Conservation (phyloP, 2,888 invertebrate genomes). For the Gasteruption jaculator region DNA sequence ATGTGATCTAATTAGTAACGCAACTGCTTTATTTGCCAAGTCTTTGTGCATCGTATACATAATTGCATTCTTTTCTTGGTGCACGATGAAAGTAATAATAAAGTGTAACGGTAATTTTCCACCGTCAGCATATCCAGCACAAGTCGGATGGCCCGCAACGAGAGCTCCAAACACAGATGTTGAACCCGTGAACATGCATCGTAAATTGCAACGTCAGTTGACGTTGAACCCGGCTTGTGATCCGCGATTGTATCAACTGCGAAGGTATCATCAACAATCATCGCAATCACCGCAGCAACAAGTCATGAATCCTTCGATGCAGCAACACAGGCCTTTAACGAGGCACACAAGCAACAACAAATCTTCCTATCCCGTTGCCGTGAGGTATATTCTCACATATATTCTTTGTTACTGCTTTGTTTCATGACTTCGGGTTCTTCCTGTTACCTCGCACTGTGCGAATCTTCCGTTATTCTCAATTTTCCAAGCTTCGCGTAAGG, state of each 20-base stretch:
- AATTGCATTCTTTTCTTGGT: too few relatives aligned
- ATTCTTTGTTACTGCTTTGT: neutral
- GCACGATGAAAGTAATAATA: too few relatives aligned
- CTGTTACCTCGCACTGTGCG: neutral
- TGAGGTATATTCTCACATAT: constrained; percentile 37
- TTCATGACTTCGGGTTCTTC: neutral
- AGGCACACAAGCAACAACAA: constrained; percentile 44
- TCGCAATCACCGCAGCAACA: constrained; percentile 30
- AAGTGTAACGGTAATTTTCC: too few relatives aligned
- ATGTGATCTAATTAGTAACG: too few relatives aligned
- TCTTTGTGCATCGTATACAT: too few relatives aligned
- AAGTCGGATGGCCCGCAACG: constrained; percentile 41
- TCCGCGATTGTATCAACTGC: constrained; percentile 61
- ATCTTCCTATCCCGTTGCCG: constrained; percentile 34
- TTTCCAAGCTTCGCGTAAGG: too few relatives aligned
- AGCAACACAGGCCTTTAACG: constrained; percentile 39
- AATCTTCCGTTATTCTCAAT: too few relatives aligned
- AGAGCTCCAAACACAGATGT: constrained; percentile 36
- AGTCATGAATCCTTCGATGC: constrained; percentile 30
- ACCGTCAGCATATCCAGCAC: constrained; percentile 33
- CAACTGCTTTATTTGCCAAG: too few relatives aligned
- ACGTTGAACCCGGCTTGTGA: constrained; percentile 80
- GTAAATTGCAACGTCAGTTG: constrained; percentile 74
- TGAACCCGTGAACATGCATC: constrained; percentile 62
- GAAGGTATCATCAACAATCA: constrained; percentile 43